Percentiles rank a stretch among this genome's conserved stretches.
These are phyloP conservation scores for Melanerpes aurifrons DNA, from an alignment of 2,113 vertebrate genomes.

Conservation along the genomic window DNA sequence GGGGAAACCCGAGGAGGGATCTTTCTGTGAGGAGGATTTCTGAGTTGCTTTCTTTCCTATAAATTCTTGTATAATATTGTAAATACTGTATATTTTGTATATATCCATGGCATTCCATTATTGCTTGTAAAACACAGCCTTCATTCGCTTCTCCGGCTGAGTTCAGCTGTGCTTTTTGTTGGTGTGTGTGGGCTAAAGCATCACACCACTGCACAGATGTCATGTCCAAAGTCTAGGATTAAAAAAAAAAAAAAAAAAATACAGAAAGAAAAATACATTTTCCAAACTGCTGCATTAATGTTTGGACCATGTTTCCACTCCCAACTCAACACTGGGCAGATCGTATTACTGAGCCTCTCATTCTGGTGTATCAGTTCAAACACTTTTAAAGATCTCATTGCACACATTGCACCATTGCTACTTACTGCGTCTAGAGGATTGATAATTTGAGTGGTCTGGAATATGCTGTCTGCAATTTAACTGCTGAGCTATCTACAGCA, in stretches of 20 bases:
- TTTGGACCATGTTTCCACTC: neutral
- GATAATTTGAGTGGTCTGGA: neutral
- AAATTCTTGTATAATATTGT: too few relatives aligned
- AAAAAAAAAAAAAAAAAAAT: too few relatives aligned
- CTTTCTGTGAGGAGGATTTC: too few relatives aligned
- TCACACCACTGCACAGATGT: neutral
- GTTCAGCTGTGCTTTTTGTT: too few relatives aligned
- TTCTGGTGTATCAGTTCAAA: neutral
- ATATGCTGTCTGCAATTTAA: neutral
- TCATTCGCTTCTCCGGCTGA: too few relatives aligned
- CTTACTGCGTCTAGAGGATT: neutral
- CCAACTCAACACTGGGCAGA: neutral
- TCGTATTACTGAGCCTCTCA: neutral
- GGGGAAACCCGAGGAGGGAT: too few relatives aligned
- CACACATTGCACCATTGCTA: neutral
- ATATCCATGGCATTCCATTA: too few relatives aligned
- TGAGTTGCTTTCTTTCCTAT: too few relatives aligned
- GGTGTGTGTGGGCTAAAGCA: too few relatives aligned
- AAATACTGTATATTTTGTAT: too few relatives aligned
- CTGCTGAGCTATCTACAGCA: neutral
- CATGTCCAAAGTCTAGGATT: neutral
- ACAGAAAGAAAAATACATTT: neutral
- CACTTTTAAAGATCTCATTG: neutral
- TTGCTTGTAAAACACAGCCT: too few relatives aligned
- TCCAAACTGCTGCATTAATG: neutral